These are phyloP conservation scores for Thamnophis sirtalis DNA, from an alignment of 2,113 vertebrate species.

Conservation along the genomic window DNA sequence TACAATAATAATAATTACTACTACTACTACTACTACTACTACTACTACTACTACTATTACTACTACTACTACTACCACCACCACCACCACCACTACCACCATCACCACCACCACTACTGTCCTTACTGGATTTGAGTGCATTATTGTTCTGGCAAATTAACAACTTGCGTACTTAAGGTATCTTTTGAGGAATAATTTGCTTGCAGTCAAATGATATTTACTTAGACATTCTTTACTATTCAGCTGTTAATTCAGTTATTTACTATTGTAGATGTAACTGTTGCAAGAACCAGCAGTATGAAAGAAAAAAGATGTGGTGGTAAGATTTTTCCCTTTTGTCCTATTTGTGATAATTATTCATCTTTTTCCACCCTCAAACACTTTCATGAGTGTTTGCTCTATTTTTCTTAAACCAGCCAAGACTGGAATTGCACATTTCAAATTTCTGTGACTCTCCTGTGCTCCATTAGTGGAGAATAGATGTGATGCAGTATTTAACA, in stretches of 20 bases:
- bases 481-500: background rate
- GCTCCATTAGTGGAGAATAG: background rate
- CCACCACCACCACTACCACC: too few species aligned
- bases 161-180: background rate
- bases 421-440: too few species aligned
- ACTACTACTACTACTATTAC: background rate
- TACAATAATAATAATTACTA: too few species aligned
- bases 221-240: background rate
- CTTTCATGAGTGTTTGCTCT: background rate
- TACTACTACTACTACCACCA: too few species aligned
- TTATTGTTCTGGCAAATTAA: background rate
- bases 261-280: conserved; percentile 83
- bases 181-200: background rate
- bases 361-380: background rate
- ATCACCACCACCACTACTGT: too few species aligned
- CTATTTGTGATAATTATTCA: background rate
- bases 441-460: background rate
- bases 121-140: background rate
- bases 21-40: too few species aligned
- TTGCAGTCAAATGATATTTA: background rate
- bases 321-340: conserved; percentile 63
- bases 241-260: conserved; percentile 34
- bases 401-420: background rate
- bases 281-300: conserved; percentile 88
- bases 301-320: conserved; percentile 91